phyloP scores from a whole-genome alignment of 2,888 invertebrate genomes.

The Pterostichus madidus region DNA sequence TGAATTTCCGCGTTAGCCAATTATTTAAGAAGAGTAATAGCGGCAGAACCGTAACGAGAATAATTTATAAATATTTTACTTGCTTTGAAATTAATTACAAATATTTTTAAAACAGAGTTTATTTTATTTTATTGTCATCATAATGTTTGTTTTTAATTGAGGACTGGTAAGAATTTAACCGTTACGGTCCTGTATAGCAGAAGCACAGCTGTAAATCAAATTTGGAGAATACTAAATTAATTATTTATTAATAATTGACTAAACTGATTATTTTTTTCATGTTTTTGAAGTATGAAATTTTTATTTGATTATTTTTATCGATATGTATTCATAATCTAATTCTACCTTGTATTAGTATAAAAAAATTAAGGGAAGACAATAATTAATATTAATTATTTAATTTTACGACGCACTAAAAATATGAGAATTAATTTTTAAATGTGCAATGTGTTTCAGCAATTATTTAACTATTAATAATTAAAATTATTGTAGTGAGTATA shows the following conservation, averaged over 20 bases:
- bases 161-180: background rate
- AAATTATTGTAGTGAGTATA: no score
- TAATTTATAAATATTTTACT: conserved; percentile 15
- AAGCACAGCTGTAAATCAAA: conserved; percentile 47
- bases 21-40: background rate
- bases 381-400: conserved; percentile 6
- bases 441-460: no score
- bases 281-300: conserved; percentile 11
- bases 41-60: conserved; percentile 47
- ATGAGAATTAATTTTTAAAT: no score
- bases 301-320: background rate
- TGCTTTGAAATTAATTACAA: background rate
- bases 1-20: conserved; percentile 32
- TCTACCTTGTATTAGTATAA: conserved; percentile 2
- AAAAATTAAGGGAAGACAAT: conserved; percentile 46
- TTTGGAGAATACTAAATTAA: conserved; percentile 12
- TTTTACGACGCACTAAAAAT: conserved; percentile 4
- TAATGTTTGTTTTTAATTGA: background rate
- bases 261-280: background rate
- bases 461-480: no score
- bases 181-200: conserved; percentile 47
- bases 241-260: background rate
- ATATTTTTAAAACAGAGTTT: background rate
- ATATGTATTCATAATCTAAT: background rate
- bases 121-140: conserved; percentile 24